Base-by-base conservation (phyloP, 2,888 invertebrate genomes). In the Kryphioiulus occultus region DNA sequence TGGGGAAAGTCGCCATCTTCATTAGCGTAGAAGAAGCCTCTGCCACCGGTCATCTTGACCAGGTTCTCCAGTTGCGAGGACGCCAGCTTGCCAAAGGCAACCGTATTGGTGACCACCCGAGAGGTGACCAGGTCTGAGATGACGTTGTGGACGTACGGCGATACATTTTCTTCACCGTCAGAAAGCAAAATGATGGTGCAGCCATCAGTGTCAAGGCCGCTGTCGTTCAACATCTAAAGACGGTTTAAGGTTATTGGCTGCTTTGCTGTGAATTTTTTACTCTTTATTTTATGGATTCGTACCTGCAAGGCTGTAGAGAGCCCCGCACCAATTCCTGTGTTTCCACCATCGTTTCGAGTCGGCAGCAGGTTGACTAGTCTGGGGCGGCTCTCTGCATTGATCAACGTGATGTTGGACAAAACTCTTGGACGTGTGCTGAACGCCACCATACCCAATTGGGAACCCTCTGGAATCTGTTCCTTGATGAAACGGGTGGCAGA, bases 401-500 rank as follows among this genome's bases (percentile, higher is more conserved):
- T 26, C 4, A 39, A n/a, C 0, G 88, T 89, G 30, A 89, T 85
- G 53, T 88, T 88, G 39, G 87, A 32, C 39, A 89, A 53, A 3
- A 88, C 68, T 19, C 78, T 53, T 1, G 85, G 59, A 22, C 86
- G 47, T 10, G 86, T 85, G 39, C 88, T 88, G 87, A 91, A 91
- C 44, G 90, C 88, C 17, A 91, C 90, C 22, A 91, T 89, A 1
- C 91, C 91, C 9, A 91, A 17, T 53, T 88, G 85, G 39, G 90
- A 89, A 17, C 89, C 90, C 17, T 90, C 90, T 0, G 88, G 88
- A 30, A 90, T 88, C 26, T 90, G 89, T 30, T 89, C 89, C 47
- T 88, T 88, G n/a, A 91, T 89, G 88, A 90, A 90, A 42, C 90
- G 89, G 30, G 89, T 89, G n/a, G 90, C 90, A 9, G 90, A 90